A percentile compares a stretch with the other conserved stretches of the same genome.
phyloP scores from a whole-genome alignment of 2,113 vertebrate species.

The Chloroceryle aenea region DNA sequence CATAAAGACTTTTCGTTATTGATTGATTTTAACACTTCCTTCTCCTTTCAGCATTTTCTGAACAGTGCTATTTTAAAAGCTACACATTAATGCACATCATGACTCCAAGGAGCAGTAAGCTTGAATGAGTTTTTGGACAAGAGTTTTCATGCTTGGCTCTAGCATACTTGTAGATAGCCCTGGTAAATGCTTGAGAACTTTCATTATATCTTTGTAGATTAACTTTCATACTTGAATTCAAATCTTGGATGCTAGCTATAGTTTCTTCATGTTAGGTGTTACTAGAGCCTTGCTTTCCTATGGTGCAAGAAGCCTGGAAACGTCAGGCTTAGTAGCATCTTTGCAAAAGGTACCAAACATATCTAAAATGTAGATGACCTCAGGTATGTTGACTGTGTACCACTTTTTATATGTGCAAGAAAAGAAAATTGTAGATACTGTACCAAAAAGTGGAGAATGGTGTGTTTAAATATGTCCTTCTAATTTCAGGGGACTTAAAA shows the following conservation, averaged over 20 bases:
- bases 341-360: not conserved
- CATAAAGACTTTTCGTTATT: not conserved
- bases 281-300: not conserved
- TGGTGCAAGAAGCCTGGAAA: not conserved
- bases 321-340: not conserved
- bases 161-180: not conserved
- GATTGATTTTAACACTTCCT: not conserved
- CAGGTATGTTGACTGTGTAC: not conserved
- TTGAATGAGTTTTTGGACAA: not conserved
- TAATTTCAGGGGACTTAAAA: constrained; percentile 56
- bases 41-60: not conserved
- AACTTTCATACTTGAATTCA: not conserved
- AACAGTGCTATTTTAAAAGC: not conserved
- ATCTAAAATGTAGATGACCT: not conserved
- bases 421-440: not conserved
- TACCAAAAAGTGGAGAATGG: not conserved
- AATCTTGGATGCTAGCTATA: not conserved
- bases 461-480: not conserved
- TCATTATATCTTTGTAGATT: not conserved
- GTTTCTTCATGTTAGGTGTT: not conserved
- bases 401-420: not conserved
- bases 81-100: not conserved
- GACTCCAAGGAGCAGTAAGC: not conserved
- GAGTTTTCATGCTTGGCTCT: not conserved
- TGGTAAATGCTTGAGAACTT: not conserved